A percentile compares a stretch with the other conserved stretches of the same genome.
Evolutionary conservation across 1,140 invertebrate species (phyloP).

Genomic region (Lepidurus couesii): DNA sequence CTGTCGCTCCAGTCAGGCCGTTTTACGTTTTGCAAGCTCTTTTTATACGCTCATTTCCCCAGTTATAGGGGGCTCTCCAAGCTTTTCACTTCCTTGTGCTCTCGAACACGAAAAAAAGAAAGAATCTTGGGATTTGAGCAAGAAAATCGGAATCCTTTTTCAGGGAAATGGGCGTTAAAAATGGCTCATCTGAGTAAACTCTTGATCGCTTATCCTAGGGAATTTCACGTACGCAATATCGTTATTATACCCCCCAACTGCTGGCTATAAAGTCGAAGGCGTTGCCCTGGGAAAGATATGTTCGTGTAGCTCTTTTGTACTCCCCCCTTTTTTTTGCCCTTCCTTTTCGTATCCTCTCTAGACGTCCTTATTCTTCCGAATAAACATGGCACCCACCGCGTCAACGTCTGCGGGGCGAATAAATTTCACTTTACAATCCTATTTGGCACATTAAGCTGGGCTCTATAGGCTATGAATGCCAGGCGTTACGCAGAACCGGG

Average conservation of each 20-base stretch:
- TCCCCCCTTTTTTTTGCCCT: neutral
- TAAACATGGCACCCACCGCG: constrained; percentile 21
- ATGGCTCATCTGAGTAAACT: no score
- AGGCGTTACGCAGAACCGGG: constrained; percentile 23
- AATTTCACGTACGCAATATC: no score
- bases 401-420: constrained; percentile 25
- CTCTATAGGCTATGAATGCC: constrained; percentile 30
- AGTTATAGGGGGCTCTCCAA: neutral
- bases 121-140: neutral
- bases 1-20: neutral
- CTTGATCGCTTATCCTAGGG: no score
- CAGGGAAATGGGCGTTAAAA: no score
- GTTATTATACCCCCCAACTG: no score
- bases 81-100: neutral
- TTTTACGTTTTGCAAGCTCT: neutral
- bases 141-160: neutral
- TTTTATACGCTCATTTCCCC: neutral
- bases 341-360: neutral
- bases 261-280: neutral
- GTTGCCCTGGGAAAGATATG: neutral
- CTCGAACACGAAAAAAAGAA: neutral
- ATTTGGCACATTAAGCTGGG: constrained; percentile 30
- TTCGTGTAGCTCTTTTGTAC: neutral
- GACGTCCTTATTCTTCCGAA: constrained; percentile 1
- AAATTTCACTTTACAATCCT: constrained; percentile 33